phyloP scores from a whole-genome alignment of 2,888 invertebrate species.

The Dolomedes plantarius region DNA sequence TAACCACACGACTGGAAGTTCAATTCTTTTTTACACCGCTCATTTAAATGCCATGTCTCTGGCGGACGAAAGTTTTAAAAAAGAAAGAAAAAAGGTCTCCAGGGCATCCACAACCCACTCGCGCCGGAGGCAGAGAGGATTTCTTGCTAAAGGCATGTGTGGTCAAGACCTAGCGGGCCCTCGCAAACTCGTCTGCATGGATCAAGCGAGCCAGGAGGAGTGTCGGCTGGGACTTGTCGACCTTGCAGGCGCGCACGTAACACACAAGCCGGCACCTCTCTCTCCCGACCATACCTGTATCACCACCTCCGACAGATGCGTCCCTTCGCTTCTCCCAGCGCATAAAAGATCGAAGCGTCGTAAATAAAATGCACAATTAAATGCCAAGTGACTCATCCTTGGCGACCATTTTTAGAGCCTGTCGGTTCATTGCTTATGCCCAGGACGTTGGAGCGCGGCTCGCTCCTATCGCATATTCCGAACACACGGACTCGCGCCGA shows the following conservation, averaged over 20 bases:
- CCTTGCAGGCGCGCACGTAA: background rate
- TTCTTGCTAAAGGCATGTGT: too few relatives aligned
- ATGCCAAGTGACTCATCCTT: background rate
- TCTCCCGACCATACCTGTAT: background rate
- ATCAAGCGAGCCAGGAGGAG: background rate
- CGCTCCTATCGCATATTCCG: too few relatives aligned
- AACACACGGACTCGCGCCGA: background rate
- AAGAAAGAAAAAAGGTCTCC: too few relatives aligned
- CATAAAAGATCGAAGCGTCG: background rate
- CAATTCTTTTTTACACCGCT: too few relatives aligned
- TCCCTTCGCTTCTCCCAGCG: too few relatives aligned
- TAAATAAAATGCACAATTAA: background rate
- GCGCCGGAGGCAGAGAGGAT: too few relatives aligned
- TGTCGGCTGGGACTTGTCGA: background rate
- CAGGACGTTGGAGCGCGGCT: background rate
- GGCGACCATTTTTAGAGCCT: background rate
- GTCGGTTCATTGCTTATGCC: slow-evolving; percentile 2
- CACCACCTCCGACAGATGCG: background rate
- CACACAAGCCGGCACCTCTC: background rate
- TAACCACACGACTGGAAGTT: too few relatives aligned
- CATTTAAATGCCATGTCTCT: too few relatives aligned
- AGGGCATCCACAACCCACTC: too few relatives aligned
- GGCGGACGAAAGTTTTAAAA: too few relatives aligned
- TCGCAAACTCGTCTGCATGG: background rate
- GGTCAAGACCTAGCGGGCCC: background rate